Evolutionary conservation across 2,888 invertebrate species (phyloP).

Genomic region (Blastobasis lacticolella): DNA sequence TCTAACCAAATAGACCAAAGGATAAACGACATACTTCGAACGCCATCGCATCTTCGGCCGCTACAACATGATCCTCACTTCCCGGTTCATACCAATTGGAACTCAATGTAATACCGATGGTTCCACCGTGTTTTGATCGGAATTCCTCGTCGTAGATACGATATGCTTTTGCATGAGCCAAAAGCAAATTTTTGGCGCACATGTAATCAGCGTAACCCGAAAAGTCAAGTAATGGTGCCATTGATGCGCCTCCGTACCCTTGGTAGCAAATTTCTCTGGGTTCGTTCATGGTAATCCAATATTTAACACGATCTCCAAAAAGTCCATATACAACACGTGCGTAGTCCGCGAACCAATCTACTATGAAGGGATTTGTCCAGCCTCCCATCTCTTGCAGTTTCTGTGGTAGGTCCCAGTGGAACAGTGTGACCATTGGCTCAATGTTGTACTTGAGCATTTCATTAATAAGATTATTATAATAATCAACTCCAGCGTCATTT

Average conservation of each 20-base stretch:
- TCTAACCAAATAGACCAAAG: too few species aligned
- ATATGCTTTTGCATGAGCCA: not conserved
- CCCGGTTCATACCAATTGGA: constrained; percentile 38
- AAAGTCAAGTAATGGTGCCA: constrained; percentile 38
- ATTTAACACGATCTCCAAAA: constrained; percentile 60
- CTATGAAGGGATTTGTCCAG: constrained; percentile 52
- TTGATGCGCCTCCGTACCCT: constrained; percentile 48
- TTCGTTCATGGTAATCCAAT: constrained; percentile 76
- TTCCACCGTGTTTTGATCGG: not conserved
- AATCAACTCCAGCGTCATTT: constrained; percentile 58
- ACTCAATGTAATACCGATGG: constrained; percentile 18
- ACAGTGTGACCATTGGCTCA: constrained; percentile 71
- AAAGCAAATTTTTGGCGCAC: not conserved
- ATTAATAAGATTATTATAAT: constrained; percentile 64
- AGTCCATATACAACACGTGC: constrained; percentile 45
- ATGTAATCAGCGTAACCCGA: constrained; percentile 56
- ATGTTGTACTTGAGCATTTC: constrained; percentile 74
- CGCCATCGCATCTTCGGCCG: constrained; percentile 33
- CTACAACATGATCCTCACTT: constrained; percentile 23
- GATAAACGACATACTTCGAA: constrained; percentile 45
- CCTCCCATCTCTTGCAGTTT: constrained; percentile 70
- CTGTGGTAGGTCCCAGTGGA: constrained; percentile 70
- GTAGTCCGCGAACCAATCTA: constrained; percentile 61
- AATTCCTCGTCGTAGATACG: not conserved
- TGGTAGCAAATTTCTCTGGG: constrained; percentile 42